Base-by-base conservation (phyloP, 2,113 vertebrate genomes). In the Aleadryas rufinucha region DNA sequence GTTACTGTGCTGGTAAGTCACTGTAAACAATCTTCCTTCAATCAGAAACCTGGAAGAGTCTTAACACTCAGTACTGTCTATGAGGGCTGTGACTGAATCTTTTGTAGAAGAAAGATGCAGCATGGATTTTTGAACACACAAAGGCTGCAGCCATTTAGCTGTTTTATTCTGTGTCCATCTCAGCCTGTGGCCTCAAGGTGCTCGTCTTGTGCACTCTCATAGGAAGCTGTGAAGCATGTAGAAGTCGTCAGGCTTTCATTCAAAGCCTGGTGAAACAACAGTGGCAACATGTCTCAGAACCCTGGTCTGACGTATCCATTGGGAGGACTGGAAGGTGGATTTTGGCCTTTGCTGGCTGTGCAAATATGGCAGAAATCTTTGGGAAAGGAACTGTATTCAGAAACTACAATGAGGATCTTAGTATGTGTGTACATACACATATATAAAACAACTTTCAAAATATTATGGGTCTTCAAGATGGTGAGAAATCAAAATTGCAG, bases 81-180 rank as follows among this genome's bases (percentile, higher is more conserved):
- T 11, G 18, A 68, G 18, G 5, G 15, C 0, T 0, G 13, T 76
- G 21, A 59, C 41, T 13, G 2, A n/a, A 23, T 70, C 52, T 63
- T 70, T 49, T 24, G 8, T 13, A 27, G 47, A 49, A 53, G 19
- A 41, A 81, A 78, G 24, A n/a, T 53, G 13, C 19, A 61, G 4
- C 12, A 52, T 27, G 19, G 35, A 53, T 65, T 84, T 93, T 65
- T 69, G 24, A 87, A 31, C 26, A 31, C 1, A 1, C 3, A 35
- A 28, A 85, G 10, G 10, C 27, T 60, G 18, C 37, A 81, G 17
- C 60, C 11, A 5, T 20, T 64, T 59, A 37, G 6, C 5, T 90
- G 19, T 47, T 81, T 56, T 49, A 49, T 56, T 75, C 39, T 71
- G 13, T 75, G 22, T 31, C 52, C 11, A 3, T 64, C 64, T 92